Evolutionary conservation across 2,888 invertebrate species (phyloP), one percentile per base, ranked within the genome.

Genomic region (Cheilosia grossa): DNA sequence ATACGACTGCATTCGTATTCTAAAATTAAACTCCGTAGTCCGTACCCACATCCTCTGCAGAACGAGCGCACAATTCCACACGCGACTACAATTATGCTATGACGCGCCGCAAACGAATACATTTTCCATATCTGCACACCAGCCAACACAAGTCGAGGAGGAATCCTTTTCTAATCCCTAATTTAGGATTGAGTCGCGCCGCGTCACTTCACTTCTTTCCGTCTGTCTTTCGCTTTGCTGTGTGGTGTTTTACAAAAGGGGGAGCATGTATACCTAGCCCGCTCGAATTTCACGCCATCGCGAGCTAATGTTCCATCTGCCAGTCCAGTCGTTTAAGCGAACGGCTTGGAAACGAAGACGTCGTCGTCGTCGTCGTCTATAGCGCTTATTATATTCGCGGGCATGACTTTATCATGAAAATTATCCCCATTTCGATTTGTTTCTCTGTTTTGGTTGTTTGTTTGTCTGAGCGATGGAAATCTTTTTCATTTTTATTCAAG

Each of bases 351-450:
- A 53, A 44, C 64, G n/a, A 54, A 54, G 64, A 54, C 53, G 33
- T 74, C 72, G 67, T 67, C 54, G 33, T 19, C 4, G 24, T 24
- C 24, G 24, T 24, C 24, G 27, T 30, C 27, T 30, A 27, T 67
- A 54, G 47, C 42, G 54, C 47, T 47, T 56, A 47, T 59, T 64
- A 37, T 59, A 61, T 70, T 61, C 78, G 69, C 54, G 56, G 78
- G 70, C 78, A 70, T 70, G 78, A 78, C 78, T 77, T 69, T 64
- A 78, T 78, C 78, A 64, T 58, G 59, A 56, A 47, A 56, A 64
- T 74, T 27, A 27, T 64, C 54, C 64, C 33, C 49, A 27, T 56
- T 53, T 21, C 17, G 15, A 42, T 37, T 58, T n/a, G 24, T 63
- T 73, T 72, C 49, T 44, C 53, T 54, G 51, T 51, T 42, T 58